A percentile compares a stretch with the other conserved stretches of the same genome.
phyloP scores from a whole-genome alignment of 2,113 vertebrate species.

The Vulpes vulpes region DNA sequence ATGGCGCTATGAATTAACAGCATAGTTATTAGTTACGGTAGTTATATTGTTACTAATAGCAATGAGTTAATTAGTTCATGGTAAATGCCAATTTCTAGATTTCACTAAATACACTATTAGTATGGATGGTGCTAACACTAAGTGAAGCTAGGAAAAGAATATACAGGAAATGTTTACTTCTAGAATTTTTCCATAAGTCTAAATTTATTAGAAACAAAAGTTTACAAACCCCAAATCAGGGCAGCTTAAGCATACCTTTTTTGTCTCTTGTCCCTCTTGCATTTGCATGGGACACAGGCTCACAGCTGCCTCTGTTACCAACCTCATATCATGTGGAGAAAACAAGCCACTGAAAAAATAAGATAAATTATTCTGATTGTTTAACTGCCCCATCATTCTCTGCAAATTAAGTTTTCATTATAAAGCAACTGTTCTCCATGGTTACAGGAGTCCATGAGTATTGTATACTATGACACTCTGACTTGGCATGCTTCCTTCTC shows the following conservation, averaged over 20 bases:
- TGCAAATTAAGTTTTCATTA: neutral
- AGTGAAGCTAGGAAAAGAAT: neutral
- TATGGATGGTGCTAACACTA: neutral
- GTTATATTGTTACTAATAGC: neutral
- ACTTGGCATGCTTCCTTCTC: neutral
- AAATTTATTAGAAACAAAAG: neutral
- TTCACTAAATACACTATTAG: neutral
- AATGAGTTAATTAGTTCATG: neutral
- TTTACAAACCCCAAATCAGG: neutral
- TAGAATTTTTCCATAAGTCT: neutral
- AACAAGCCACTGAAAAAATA: neutral
- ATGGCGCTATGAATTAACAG: neutral
- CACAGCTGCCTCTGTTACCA: neutral
- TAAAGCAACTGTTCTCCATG: neutral
- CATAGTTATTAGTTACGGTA: neutral
- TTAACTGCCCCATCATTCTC: neutral
- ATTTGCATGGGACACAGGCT: neutral
- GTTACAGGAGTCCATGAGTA: neutral
- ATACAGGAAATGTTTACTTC: neutral
- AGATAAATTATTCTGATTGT: neutral
- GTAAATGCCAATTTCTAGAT: neutral
- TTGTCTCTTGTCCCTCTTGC: neutral
- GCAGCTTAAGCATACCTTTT: neutral
- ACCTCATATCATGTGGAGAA: too few species aligned
- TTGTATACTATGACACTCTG: neutral